Percentiles rank a stretch among this genome's conserved stretches.
These are phyloP conservation scores for Australoheros facetus DNA, from an alignment of 2,797 vertebrate genomes.

Conservation along the genomic window DNA sequence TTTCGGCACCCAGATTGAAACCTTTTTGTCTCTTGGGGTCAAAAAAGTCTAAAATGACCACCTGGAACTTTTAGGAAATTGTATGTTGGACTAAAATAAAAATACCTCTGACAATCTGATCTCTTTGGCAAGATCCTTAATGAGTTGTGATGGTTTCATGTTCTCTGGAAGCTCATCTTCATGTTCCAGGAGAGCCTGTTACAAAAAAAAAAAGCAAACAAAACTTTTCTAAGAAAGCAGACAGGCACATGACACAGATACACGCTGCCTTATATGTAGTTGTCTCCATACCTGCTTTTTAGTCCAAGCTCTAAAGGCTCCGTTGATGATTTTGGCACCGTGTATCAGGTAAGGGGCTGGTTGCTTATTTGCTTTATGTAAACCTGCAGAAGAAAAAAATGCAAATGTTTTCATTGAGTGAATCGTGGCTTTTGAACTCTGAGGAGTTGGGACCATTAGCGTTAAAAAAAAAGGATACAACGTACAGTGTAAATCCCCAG, in stretches of 20 bases:
- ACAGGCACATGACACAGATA: fast-evolving
- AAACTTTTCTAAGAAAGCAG: not conserved
- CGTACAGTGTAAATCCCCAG: not conserved
- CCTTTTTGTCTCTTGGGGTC: not conserved
- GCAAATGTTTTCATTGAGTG: constrained; percentile 5
- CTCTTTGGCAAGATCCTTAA: constrained; percentile 99
- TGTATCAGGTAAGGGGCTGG: constrained; percentile 92
- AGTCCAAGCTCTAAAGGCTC: constrained; percentile 97
- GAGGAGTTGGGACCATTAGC: fast-evolving
- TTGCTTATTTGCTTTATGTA: constrained; percentile 96
- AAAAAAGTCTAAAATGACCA: not conserved
- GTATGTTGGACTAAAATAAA: not conserved
- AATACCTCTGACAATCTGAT: constrained; percentile 96
- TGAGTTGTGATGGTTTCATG: constrained; percentile 97
- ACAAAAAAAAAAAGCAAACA: not conserved
- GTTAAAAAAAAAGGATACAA: not conserved
- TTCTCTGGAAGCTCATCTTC: constrained; percentile 98
- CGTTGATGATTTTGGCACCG: constrained; percentile 98
- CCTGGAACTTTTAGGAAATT: not conserved
- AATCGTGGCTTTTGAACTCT: not conserved
- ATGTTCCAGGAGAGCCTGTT: constrained; percentile 93
- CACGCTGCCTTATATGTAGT: not conserved
- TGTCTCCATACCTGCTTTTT: constrained; percentile 90
- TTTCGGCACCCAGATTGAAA: not conserved
- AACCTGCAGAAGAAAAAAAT: constrained; percentile 77